Conservation (phyloP, 2,888 invertebrate species). For the Sycophila texana region DNA sequence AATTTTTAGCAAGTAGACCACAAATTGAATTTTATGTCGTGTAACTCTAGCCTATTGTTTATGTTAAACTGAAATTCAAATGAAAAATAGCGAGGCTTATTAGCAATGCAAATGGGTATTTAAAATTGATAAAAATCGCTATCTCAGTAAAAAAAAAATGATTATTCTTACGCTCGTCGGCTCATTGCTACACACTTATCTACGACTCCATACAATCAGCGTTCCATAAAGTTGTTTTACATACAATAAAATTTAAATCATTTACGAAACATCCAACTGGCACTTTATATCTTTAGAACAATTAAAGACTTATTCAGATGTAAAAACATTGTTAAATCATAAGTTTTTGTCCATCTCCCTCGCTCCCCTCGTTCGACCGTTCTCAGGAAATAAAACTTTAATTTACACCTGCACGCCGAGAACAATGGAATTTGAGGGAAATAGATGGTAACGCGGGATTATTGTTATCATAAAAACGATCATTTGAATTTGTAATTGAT, state of each 20-base stretch:
- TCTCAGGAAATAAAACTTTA: slow-evolving; percentile 56
- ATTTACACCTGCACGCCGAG: slow-evolving; percentile 47
- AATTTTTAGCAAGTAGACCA: too few relatives aligned
- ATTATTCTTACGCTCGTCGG: too few relatives aligned
- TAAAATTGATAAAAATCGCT: too few relatives aligned
- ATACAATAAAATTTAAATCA: slow-evolving; percentile 55
- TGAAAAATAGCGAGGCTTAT: too few relatives aligned
- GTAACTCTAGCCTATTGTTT: too few relatives aligned
- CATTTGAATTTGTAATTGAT: slow-evolving; percentile 58
- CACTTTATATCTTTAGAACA: slow-evolving; percentile 39
- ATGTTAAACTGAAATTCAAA: too few relatives aligned
- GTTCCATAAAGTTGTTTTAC: slow-evolving; percentile 44
- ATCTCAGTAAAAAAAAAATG: too few relatives aligned
- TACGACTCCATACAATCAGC: slow-evolving; percentile 14
- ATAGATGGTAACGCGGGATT: slow-evolving; percentile 52
- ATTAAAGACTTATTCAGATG: slow-evolving; percentile 45
- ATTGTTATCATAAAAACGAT: slow-evolving; percentile 57
- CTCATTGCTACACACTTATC: too few relatives aligned
- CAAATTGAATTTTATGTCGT: too few relatives aligned
- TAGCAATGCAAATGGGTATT: too few relatives aligned
- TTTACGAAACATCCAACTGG: slow-evolving; percentile 30
- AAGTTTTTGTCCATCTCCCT: slow-evolving; percentile 32
- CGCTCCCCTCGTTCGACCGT: slow-evolving; percentile 12
- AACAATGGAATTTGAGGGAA: slow-evolving; percentile 56
- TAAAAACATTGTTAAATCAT: slow-evolving; percentile 52